Evolutionary conservation across 2,888 invertebrate genomes (phyloP).

Genomic region (Coenonympha arcania): DNA sequence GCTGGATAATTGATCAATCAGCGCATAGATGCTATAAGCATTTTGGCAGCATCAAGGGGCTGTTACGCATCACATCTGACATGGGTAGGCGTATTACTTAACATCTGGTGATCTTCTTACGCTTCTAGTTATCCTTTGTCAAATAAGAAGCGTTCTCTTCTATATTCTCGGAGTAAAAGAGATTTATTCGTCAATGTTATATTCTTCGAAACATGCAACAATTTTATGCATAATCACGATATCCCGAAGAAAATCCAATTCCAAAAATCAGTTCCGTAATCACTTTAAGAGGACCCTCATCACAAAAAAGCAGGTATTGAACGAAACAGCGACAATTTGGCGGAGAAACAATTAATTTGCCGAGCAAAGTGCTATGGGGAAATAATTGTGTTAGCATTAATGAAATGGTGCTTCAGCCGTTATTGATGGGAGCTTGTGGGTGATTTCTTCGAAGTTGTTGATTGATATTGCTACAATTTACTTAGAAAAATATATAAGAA

Average conservation of each 20-base stretch:
- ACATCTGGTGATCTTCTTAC: no score
- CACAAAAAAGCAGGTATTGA: slow-evolving; percentile 51
- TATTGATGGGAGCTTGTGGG: not conserved
- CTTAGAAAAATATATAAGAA: not conserved
- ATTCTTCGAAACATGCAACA: no score
- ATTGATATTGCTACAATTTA: not conserved
- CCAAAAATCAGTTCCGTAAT: slow-evolving; percentile 40
- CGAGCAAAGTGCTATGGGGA: slow-evolving; percentile 44
- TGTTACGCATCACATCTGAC: no score
- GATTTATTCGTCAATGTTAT: no score
- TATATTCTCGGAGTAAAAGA: no score
- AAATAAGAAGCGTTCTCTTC: no score
- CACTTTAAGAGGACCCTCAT: slow-evolving; percentile 54
- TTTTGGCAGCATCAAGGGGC: no score
- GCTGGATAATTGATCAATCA: no score
- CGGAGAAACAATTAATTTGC: slow-evolving; percentile 44
- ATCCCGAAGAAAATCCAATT: slow-evolving; percentile 23
- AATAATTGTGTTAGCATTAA: slow-evolving; percentile 50
- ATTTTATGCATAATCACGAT: no score
- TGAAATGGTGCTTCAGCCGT: slow-evolving; percentile 30
- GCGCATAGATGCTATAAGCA: no score
- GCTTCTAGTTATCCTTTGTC: no score
- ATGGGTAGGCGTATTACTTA: no score
- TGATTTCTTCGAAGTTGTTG: not conserved
- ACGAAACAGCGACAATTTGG: slow-evolving; percentile 59